Base-by-base conservation (phyloP, 2,888 invertebrate species). In the Netelia fuscicornis region DNA sequence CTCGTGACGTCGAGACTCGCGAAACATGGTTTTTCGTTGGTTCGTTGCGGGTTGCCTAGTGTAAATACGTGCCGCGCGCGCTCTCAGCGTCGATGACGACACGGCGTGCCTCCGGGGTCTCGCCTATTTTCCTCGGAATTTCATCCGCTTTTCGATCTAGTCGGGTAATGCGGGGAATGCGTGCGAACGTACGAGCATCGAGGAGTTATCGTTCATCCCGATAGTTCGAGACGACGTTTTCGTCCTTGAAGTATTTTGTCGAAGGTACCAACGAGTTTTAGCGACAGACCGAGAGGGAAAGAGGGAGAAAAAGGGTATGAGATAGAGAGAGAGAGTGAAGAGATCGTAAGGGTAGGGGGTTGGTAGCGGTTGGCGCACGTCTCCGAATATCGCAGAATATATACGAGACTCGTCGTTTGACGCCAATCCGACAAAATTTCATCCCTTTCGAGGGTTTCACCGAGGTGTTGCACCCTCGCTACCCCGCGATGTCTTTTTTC, bases 101-200 rank as follows among this genome's bases (percentile, higher is more conserved):
- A n/a, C 30, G 44, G 54, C 58, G 30, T 64, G 42, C 56, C 62
- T 58, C 23, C 30, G 17, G 72, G 23, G 44, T 30, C 54, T 42
- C 44, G 3, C 48, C 37, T 30, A 48, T 13, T 48, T 76, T 70
- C 62, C 42, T 44, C 70, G 56, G 72, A 70, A 81, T 85, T 85
- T 82, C 85, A 82, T 82, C 54, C 70, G 74, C 60, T 75, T 81
- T 75, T 82, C 79, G 65, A 81, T 82, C 68, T 82, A 75, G 78
- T 71, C 77, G 68, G 72, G 65, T 65, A 65, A 56, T 54, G 76
- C 64, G 23, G 30, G 23, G 65, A 76, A 76, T 60, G 65, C 65
- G 65, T 30, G 64, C 75, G 74, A 62, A 20, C 64, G 23, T 42
- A 30, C 25, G 68, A n/a, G 44, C 25, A 6, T 37, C 37, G 54